Conservation (phyloP, 2,113 vertebrate species). For the Forbesichthys agassizii region DNA sequence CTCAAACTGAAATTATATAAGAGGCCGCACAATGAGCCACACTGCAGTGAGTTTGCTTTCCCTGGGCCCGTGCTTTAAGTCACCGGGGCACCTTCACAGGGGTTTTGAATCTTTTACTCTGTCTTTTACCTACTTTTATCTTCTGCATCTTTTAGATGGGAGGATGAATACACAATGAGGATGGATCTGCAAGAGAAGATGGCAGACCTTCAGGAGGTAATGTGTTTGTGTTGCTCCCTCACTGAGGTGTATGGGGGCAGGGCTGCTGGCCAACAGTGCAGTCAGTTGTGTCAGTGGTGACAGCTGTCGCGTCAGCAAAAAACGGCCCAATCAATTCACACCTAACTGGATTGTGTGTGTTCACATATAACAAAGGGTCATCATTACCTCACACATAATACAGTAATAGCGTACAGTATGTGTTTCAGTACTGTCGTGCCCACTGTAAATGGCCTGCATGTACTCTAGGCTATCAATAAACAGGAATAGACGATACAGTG, state of each 20-base stretch:
- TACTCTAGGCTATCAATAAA: not conserved
- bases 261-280: not conserved
- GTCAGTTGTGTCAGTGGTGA: not conserved
- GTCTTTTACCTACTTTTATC: not conserved
- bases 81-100: constrained; percentile 7
- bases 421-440: not conserved
- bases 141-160: constrained; percentile 81
- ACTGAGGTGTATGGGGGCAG: no score
- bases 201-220: constrained; percentile 90
- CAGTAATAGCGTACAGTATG: not conserved
- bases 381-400: not conserved
- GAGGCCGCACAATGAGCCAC: constrained; percentile 3
- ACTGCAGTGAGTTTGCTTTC: constrained; percentile 28
- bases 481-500: not conserved
- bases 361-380: not conserved
- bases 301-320: not conserved
- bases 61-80: constrained; percentile 19
- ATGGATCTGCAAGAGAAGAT: constrained; percentile 90
- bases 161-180: constrained; percentile 90
- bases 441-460: not conserved
- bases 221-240: not conserved
- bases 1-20: constrained; percentile 49
- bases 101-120: constrained; percentile 22
- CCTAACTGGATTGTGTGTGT: not conserved
- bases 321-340: not conserved